Conservation (phyloP, 2,113 vertebrate genomes). For the Aptenodytes forsteri region DNA sequence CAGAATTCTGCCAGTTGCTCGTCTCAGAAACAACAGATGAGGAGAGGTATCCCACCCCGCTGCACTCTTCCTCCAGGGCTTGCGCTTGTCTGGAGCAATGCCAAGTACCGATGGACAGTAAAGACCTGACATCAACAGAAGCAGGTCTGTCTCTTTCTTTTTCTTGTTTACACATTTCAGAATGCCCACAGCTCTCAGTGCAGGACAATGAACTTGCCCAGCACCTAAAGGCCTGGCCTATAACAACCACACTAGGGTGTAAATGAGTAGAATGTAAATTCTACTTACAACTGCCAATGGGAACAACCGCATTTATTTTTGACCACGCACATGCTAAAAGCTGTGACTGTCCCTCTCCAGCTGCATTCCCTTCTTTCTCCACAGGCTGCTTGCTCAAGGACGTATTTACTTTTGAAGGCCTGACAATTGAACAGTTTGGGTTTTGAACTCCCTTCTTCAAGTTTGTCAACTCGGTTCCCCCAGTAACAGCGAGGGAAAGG, state of each 20-base stretch:
- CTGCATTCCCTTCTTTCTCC: not conserved
- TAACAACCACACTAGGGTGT: not conserved
- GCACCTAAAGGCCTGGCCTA: not conserved
- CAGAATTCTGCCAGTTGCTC: not conserved
- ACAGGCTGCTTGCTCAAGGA: not conserved
- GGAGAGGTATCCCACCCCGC: rapidly evolving
- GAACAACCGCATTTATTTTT: not conserved
- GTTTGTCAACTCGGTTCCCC: not conserved
- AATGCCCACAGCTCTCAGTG: not conserved
- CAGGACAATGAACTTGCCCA: not conserved
- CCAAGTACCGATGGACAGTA: not conserved
- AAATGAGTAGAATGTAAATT: not conserved
- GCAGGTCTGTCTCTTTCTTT: not conserved
- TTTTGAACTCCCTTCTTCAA: not conserved
- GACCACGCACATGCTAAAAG: rapidly evolving
- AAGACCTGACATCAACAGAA: not conserved
- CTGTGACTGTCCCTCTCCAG: not conserved
- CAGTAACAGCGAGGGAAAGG: not conserved
- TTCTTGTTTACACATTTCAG: not conserved
- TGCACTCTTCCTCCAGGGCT: not conserved
- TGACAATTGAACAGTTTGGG: not conserved
- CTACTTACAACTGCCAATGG: not conserved
- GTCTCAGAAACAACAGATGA: not conserved
- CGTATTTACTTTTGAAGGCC: not conserved
- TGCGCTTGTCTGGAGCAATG: not conserved